Evolutionary conservation across 2,888 invertebrate genomes (phyloP), one percentile per base, ranked within the genome.

Genomic region (Ichneumoninae sp.): DNA sequence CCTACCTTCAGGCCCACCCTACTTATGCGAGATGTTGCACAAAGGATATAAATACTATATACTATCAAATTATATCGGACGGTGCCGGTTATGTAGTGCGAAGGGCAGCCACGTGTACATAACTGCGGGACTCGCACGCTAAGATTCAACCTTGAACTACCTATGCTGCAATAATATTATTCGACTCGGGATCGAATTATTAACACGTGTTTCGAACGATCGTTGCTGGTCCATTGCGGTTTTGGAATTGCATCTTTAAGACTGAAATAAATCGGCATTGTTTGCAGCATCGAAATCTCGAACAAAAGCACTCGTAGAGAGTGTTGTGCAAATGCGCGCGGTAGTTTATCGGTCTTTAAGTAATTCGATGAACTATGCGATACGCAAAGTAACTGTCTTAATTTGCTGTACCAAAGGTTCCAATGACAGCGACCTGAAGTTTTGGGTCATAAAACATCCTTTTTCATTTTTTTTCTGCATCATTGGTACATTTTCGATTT

Each of bases 21-120:
- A 82, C 82, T 85, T 85, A 66, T 71, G 79, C 79, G 82, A 63
- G 63, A 76, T 81, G 85, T 77, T 44, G 76, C 81, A 82, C 82
- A 85, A 85, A 79, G 81, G 75, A 40, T 71, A 78, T 81, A 82
- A 82, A 79, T 79, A 63, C 63, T 75, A 78, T 65, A 65, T 79
- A 66, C 70, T 79, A 82, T 85, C 79, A 79, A 85, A 85, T 79
- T 63, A 75, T 79, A 79, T 68, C 73, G 26, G 70, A 54, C 50
- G 13, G 40, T 63, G 63, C 16, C 30, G 16, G 6, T 50, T 76
- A 66, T 75, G 63, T 44, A 50, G 65, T 36, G 60, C 47, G 63
- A 75, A 50, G 63, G 65, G 65, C 65, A 75, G 63, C 63, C 63
- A 33, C 63, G 63, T 65, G 74, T 50, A 33, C 33, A 33, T 33